These are phyloP conservation scores for Paratrypauchen microcephalus DNA, from an alignment of 2,797 vertebrate genomes.

Conservation along the genomic window DNA sequence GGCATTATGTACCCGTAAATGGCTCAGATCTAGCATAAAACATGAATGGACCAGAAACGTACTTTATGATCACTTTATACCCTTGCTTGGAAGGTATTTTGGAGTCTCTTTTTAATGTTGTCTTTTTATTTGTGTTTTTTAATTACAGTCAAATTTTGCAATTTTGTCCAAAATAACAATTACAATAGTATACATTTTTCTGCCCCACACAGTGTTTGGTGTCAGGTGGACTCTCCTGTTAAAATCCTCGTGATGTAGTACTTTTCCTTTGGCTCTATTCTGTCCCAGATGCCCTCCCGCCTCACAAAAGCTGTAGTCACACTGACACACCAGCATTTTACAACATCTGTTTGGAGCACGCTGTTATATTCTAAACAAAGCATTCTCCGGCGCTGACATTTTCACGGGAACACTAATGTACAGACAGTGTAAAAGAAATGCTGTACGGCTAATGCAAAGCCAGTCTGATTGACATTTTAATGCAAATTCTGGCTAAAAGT, in stretches of 20 bases:
- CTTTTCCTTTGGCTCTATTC: conserved; percentile 52
- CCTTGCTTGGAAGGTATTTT: too few relatives aligned
- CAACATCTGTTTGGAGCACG: conserved; percentile 71
- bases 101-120: too few relatives aligned
- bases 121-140: too few relatives aligned
- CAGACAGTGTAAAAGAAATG: conserved; percentile 62
- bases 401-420: conserved; percentile 55
- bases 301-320: conserved; percentile 75
- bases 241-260: conserved; percentile 50
- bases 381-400: conserved; percentile 70
- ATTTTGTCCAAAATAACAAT: too few relatives aligned
- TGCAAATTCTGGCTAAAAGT: conserved; percentile 16
- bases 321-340: conserved; percentile 76
- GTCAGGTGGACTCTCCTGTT: conserved; percentile 31
- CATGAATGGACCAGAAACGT: too few relatives aligned
- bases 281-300: conserved; percentile 66
- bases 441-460: conserved; percentile 48
- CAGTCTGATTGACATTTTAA: conserved; percentile 70
- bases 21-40: too few relatives aligned
- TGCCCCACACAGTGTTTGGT: background rate
- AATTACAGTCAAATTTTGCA: too few relatives aligned
- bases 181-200: too few relatives aligned
- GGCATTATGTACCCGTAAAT: too few relatives aligned
- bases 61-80: too few relatives aligned
- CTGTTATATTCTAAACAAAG: conserved; percentile 57